A percentile compares a stretch with the other conserved stretches of the same genome.
phyloP scores from a whole-genome alignment of 2,113 vertebrate genomes.

The Tinamus guttatus region DNA sequence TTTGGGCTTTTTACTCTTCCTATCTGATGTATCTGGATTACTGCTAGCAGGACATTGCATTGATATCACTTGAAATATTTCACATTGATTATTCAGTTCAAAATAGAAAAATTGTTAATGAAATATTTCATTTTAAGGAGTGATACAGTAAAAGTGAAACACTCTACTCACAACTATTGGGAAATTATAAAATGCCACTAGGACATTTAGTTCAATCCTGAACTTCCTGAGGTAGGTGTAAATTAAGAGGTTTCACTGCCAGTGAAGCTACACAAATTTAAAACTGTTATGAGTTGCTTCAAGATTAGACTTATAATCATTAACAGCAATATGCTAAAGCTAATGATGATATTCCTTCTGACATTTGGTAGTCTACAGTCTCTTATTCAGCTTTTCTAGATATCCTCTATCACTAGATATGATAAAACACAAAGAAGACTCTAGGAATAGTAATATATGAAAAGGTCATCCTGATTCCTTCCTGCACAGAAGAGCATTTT shows the following conservation, averaged over 20 bases:
- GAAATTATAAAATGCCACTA: not conserved
- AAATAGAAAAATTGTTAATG: not conserved
- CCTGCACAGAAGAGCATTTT: conserved; percentile 21
- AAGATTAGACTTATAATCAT: conserved; percentile 24
- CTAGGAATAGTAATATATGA: conserved; percentile 35
- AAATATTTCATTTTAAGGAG: not conserved
- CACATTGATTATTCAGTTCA: not conserved
- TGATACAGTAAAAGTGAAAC: not conserved
- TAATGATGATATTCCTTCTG: conserved; percentile 64
- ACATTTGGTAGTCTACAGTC: conserved; percentile 47
- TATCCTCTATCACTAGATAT: conserved; percentile 29
- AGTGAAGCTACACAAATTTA: not conserved
- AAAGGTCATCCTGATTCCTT: conserved; percentile 66
- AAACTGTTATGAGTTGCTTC: conserved; percentile 25
- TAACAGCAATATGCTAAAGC: conserved; percentile 39
- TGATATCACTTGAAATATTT: not conserved
- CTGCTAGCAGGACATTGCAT: not conserved
- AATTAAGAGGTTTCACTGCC: not conserved
- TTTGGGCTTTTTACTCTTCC: not conserved
- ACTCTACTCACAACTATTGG: not conserved
- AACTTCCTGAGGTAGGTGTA: not conserved
- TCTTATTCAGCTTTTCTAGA: conserved; percentile 29
- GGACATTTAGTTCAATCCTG: not conserved
- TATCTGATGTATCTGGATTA: not conserved
- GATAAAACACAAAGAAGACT: conserved; percentile 50